A percentile compares a stretch with the other conserved stretches of the same genome.
Evolutionary conservation across 2,797 vertebrate genomes (phyloP).

Genomic region (Crenichthys baileyi): DNA sequence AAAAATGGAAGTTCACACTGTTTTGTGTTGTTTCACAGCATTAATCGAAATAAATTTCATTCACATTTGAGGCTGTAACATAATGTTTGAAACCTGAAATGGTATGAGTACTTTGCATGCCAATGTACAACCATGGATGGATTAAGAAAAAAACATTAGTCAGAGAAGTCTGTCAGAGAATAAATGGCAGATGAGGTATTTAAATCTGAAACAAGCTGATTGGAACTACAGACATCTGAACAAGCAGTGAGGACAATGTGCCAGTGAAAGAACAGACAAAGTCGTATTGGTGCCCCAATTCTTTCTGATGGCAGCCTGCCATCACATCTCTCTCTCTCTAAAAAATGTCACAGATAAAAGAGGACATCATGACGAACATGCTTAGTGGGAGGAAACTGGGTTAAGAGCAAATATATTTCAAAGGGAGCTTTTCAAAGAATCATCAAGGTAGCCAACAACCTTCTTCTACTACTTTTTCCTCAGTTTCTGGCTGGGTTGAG

Average conservation of each 20-base stretch:
- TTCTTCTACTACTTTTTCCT: slow-evolving; percentile 23
- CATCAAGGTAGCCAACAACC: slow-evolving; percentile 16
- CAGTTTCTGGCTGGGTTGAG: slow-evolving; percentile 5
- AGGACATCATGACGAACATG: slow-evolving; percentile 24
- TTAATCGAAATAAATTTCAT: background rate
- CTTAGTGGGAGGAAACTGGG: slow-evolving; percentile 49
- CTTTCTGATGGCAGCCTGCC: slow-evolving; percentile 21
- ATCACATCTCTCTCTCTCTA: background rate
- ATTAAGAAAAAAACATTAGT: background rate
- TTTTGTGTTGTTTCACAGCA: background rate
- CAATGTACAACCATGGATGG: background rate
- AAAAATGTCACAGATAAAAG: slow-evolving; percentile 33
- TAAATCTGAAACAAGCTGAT: slow-evolving; percentile 40
- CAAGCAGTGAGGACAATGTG: background rate
- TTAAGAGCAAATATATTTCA: slow-evolving; percentile 16
- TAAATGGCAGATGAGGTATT: slow-evolving; percentile 22
- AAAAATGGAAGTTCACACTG: background rate
- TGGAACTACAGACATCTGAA: slow-evolving; percentile 17
- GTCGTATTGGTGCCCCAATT: slow-evolving; percentile 16
- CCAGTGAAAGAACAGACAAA: slow-evolving; percentile 4
- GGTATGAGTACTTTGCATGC: background rate
- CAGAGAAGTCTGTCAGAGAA: background rate
- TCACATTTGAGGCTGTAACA: background rate
- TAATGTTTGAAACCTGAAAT: too few species aligned
- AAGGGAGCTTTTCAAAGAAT: slow-evolving; percentile 16